Percentiles rank a stretch among this genome's conserved stretches.
These are phyloP conservation scores for Caenorhabditis wallacei DNA, from an alignment of 2,888 invertebrate species.

Conservation along the genomic window DNA sequence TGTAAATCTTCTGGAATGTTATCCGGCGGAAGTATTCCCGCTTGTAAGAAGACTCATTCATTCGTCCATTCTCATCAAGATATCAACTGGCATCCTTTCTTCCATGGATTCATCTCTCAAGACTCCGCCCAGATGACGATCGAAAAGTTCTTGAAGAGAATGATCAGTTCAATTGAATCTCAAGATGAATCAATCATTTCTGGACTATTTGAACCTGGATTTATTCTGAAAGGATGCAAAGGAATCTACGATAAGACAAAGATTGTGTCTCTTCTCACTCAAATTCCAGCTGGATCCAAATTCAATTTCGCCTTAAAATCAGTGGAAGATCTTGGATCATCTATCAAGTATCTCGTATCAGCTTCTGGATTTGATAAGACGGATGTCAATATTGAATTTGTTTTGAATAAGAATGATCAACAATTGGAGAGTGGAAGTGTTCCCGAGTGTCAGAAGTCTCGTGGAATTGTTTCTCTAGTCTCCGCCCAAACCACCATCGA, in stretches of 20 bases:
- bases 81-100: too few relatives aligned
- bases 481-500: too few relatives aligned
- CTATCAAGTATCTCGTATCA: slow-evolving; percentile 10
- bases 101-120: too few relatives aligned
- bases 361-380: neutral
- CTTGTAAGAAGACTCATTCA: neutral
- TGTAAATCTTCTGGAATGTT: too few relatives aligned
- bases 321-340: neutral
- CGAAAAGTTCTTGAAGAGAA: neutral
- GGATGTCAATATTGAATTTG: neutral
- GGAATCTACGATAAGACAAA: neutral
- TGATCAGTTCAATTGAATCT: neutral
- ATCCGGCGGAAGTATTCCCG: neutral
- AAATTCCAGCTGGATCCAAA: neutral
- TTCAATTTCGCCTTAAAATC: neutral
- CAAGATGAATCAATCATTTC: neutral
- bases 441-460: neutral
- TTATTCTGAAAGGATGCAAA: slow-evolving; percentile 9
- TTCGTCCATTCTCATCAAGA: too few relatives aligned
- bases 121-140: neutral
- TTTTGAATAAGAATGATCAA: slow-evolving; percentile 11
- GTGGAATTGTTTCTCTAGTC: too few relatives aligned
- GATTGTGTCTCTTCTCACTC: neutral
- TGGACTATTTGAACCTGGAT: neutral
- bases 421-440: slow-evolving; percentile 13